phyloP scores from a whole-genome alignment of 2,113 vertebrate species.

The Lophura nycthemera region DNA sequence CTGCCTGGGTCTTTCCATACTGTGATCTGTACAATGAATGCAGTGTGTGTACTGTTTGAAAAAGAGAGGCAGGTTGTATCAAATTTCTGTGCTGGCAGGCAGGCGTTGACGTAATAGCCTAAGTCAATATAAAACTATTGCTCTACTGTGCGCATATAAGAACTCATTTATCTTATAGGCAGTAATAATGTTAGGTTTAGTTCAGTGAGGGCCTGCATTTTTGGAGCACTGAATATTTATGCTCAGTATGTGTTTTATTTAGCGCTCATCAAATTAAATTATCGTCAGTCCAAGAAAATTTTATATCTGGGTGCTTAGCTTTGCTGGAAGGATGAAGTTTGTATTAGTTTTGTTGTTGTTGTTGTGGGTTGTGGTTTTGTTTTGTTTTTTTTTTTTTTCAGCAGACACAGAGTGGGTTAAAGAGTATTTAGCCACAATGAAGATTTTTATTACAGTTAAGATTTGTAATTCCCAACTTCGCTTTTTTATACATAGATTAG shows the following conservation, averaged over 20 bases:
- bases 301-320: neutral
- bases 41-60: slow-evolving; percentile 36
- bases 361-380: no score
- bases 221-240: neutral
- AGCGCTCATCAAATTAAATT: neutral
- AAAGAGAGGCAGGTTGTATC: neutral
- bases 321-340: neutral
- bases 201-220: neutral
- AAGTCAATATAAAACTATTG: slow-evolving; percentile 37
- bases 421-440: neutral
- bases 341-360: neutral
- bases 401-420: neutral
- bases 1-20: neutral
- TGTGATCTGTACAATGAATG: slow-evolving; percentile 2
- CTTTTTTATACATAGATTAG: neutral
- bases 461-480: neutral
- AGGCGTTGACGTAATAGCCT: neutral
- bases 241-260: neutral
- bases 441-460: neutral
- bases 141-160: neutral
- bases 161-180: neutral
- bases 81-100: slow-evolving; percentile 26
- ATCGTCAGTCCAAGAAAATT: neutral
- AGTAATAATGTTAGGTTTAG: neutral
- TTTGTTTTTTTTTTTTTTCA: neutral